These are phyloP conservation scores for Urocitellus parryii DNA, from an alignment of 2,113 vertebrate genomes.

Conservation along the genomic window DNA sequence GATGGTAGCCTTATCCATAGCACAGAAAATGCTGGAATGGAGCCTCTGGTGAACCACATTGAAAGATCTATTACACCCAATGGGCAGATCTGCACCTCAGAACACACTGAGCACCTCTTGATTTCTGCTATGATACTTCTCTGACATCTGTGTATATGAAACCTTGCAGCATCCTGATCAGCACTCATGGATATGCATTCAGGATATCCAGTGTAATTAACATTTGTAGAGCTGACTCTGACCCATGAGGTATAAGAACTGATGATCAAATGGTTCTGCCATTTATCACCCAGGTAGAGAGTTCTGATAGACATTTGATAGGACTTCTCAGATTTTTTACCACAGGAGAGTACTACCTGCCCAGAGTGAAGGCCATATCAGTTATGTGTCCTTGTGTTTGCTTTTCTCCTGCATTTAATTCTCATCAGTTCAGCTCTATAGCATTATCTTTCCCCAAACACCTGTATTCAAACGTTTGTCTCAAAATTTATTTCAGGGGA, in stretches of 20 bases:
- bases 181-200: fast-evolving
- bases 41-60: neutral
- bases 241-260: neutral
- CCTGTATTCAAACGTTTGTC: neutral
- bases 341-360: neutral
- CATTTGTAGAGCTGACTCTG: neutral
- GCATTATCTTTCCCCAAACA: neutral
- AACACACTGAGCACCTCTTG: neutral
- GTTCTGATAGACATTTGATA: neutral
- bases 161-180: neutral
- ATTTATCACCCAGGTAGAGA: neutral
- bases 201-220: neutral
- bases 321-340: neutral
- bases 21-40: neutral
- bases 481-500: neutral
- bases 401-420: neutral
- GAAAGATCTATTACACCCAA: neutral
- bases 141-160: neutral
- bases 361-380: too few relatives aligned
- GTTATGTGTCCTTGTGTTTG: neutral
- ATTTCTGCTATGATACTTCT: neutral
- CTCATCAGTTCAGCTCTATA: neutral
- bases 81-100: neutral
- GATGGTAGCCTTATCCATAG: neutral
- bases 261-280: neutral